Conservation (phyloP, 2,888 invertebrate species). For the Baronia brevicornis region DNA sequence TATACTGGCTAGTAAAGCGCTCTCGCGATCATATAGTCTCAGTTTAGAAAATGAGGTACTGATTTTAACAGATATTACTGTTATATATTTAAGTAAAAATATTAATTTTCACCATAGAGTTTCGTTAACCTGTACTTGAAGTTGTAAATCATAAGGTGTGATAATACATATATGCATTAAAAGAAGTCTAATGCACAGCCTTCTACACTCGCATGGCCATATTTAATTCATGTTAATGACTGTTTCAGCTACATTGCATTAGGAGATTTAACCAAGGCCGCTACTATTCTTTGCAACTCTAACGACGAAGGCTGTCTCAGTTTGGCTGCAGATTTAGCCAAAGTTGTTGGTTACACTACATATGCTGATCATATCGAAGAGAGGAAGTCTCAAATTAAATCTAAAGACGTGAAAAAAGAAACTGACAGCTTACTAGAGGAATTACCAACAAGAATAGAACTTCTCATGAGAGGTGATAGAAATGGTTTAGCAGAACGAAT, state of each 20-base stretch:
- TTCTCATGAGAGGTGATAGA: not conserved
- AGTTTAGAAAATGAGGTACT: no score
- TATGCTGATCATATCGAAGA: slow-evolving; percentile 47
- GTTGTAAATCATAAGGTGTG: no score
- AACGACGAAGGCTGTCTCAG: slow-evolving; percentile 67
- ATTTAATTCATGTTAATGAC: not conserved
- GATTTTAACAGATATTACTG: no score
- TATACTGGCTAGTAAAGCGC: no score
- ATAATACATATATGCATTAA: no score
- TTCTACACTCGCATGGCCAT: slow-evolving; percentile 11
- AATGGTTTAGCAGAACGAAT: not conserved
- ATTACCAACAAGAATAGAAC: slow-evolving; percentile 23
- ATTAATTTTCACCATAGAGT: no score
- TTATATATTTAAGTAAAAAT: no score
- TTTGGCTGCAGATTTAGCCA: slow-evolving; percentile 77
- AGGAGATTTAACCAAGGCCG: slow-evolving; percentile 77
- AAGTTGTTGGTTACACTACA: slow-evolving; percentile 52
- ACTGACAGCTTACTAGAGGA: slow-evolving; percentile 19
- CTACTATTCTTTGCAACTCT: slow-evolving; percentile 73
- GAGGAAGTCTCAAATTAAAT: slow-evolving; percentile 27
- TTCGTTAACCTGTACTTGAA: no score
- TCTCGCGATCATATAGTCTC: no score
- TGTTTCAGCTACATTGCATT: slow-evolving; percentile 74
- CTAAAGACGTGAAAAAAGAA: slow-evolving; percentile 14
- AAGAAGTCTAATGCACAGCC: no score